Evolutionary conservation across 2,113 vertebrate species (phyloP), one percentile per base, ranked within the genome.

Genomic region (Argyrosomus japonicus): DNA sequence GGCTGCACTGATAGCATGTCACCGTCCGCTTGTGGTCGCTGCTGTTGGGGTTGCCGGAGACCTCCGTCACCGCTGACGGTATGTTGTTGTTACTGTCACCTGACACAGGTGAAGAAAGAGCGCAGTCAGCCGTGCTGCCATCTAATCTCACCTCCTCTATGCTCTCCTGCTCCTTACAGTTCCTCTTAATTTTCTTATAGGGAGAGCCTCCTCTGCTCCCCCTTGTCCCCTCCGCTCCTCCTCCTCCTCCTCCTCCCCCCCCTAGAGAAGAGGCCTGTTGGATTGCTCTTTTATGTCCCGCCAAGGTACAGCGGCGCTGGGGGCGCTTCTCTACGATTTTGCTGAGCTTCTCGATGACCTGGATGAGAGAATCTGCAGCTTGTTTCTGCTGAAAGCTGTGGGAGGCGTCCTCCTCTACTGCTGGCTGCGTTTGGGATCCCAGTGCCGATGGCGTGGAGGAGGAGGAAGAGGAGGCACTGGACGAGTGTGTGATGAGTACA

Each of bases 331-430:
- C 97, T 63, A 99, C 98, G 45, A 99, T 99, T 92, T 96, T 98
- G 92, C 97, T 98, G 85, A 99, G 95, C 79, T 99, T 99, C 90
- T 99, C 96, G 36, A 99, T 99, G 77, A 99, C 98, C 13, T 97
- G 96, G 86, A 99, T 97, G 56, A 99, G 94, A 1, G 97, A 98
- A 76, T 99, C 96, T 0, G 97, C 93, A 1, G 93, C 90, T 62
- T 96, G 96, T 81, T 92, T 92, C 92, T 90, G 90, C 54, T 90
- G 91, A 21, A 85, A 76, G 17, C 57, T 21, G 23, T 62, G 80
- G 10, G 88, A 68, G 93, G 95, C 1, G 79, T 91, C 85, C 91
- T 45, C 93, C 86, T 74, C 94, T 80, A 0, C 51, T 43, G 56
- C 61, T 47, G 27, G 65, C 68, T 25, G 71, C 47, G 57, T 57